These are phyloP conservation scores for Aporophyla nigra DNA, from an alignment of 2,888 invertebrate species.

Conservation along the genomic window DNA sequence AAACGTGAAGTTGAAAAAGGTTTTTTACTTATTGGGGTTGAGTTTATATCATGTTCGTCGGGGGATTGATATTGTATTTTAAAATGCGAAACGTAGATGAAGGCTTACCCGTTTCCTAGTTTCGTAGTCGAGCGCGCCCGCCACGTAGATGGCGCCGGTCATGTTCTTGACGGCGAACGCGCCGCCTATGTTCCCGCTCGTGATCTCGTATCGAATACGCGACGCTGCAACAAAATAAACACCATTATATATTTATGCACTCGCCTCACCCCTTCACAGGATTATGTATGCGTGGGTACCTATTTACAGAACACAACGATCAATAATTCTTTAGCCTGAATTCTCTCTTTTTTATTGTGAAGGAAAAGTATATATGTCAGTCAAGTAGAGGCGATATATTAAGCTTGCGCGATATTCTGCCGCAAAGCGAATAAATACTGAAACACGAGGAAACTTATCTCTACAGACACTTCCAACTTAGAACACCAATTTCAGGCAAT, in stretches of 20 bases:
- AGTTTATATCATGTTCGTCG: constrained; percentile 24
- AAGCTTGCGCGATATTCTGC: constrained; percentile 36
- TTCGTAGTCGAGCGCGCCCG: constrained; percentile 99
- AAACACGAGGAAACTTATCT: constrained; percentile 55
- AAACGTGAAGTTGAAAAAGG: constrained; percentile 44
- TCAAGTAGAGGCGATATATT: constrained; percentile 47
- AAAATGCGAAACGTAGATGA: constrained; percentile 48
- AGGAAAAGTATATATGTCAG: constrained; percentile 46
- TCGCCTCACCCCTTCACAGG: constrained; percentile 27
- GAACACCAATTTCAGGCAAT: constrained; percentile 56
- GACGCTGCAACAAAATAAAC: constrained; percentile 94
- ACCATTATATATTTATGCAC: constrained; percentile 65
- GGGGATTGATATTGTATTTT: constrained; percentile 53
- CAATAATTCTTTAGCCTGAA: constrained; percentile 42
- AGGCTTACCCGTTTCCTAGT: constrained; percentile 97
- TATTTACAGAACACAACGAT: constrained; percentile 48
- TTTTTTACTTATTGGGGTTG: constrained; percentile 34
- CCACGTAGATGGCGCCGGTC: constrained; percentile 99
- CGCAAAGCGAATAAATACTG: constrained; percentile 54
- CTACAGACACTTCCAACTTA: constrained; percentile 52
- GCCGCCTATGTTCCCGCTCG: constrained; percentile 99
- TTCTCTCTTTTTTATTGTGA: constrained; percentile 36
- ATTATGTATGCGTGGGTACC: constrained; percentile 36
- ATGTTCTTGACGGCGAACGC: constrained; percentile 99
- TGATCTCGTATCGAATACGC: constrained; percentile 99